A percentile compares a stretch with the other conserved stretches of the same genome.
phyloP scores from a whole-genome alignment of 2,797 vertebrate genomes.

The Lutjanus campechanus region DNA sequence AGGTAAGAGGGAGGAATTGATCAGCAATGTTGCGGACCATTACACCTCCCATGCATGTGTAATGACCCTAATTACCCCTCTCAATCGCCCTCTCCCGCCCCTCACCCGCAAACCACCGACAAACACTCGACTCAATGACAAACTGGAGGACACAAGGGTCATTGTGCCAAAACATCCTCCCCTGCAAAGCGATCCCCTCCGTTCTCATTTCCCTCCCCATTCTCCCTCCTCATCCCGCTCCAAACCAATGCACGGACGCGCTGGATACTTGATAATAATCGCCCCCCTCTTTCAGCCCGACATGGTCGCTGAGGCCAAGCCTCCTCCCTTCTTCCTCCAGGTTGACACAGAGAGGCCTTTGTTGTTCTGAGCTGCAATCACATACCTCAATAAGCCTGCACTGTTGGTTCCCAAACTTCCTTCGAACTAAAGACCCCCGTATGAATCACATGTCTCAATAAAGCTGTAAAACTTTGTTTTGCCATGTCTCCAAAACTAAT shows the following conservation, averaged over 20 bases:
- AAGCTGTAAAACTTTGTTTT: background rate
- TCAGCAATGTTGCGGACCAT: slow-evolving; percentile 56
- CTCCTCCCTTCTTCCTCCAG: slow-evolving; percentile 52
- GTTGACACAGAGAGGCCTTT: slow-evolving; percentile 75
- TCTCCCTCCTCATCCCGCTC: slow-evolving; percentile 24
- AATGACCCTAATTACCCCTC: slow-evolving; percentile 70
- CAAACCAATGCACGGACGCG: slow-evolving; percentile 44
- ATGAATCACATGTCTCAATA: background rate
- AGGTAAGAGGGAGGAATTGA: slow-evolving; percentile 47
- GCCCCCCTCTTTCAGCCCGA: background rate
- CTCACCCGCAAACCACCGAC: slow-evolving; percentile 31
- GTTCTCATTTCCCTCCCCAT: slow-evolving; percentile 11
- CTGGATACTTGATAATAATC: slow-evolving; percentile 56
- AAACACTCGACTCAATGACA: slow-evolving; percentile 59
- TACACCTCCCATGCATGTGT: slow-evolving; percentile 67
- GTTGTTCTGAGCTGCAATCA: slow-evolving; percentile 55
- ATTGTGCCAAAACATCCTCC: slow-evolving; percentile 69
- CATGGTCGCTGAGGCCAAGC: slow-evolving; percentile 32
- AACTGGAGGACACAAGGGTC: slow-evolving; percentile 70
- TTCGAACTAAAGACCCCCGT: background rate
- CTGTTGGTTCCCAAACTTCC: slow-evolving; percentile 30
- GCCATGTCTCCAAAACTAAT: slow-evolving; percentile 5
- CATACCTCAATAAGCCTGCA: slow-evolving; percentile 47
- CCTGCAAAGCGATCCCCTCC: slow-evolving; percentile 50
- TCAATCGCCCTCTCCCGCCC: slow-evolving; percentile 26